A percentile compares a stretch with the other conserved stretches of the same genome.
Conservation (phyloP, 2,113 vertebrate species). For the Fulica atra region DNA sequence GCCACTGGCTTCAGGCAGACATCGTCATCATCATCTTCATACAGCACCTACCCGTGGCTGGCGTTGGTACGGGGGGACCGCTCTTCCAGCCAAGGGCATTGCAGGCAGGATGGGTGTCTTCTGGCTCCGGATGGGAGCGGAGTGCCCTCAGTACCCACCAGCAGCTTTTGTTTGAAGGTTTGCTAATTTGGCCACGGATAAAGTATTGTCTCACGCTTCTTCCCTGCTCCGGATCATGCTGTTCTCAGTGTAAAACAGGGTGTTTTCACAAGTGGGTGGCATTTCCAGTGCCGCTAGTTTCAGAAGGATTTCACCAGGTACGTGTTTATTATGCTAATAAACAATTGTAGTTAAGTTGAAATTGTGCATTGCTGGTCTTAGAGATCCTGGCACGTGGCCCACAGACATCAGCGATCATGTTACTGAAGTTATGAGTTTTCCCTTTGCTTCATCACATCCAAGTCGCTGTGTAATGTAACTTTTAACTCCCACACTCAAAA, state of each 20-base stretch:
- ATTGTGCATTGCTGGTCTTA: not conserved
- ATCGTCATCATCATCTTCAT: fast-evolving
- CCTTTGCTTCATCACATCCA: not conserved
- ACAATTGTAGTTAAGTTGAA: not conserved
- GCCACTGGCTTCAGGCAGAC: fast-evolving
- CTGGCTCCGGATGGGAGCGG: not conserved
- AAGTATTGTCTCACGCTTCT: not conserved
- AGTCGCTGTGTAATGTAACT: not conserved
- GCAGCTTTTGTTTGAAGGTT: not conserved
- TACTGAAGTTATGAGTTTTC: not conserved
- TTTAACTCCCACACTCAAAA: not conserved
- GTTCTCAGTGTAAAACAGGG: not conserved
- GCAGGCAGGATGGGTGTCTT: not conserved
- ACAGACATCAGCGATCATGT: not conserved
- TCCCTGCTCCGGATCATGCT: not conserved
- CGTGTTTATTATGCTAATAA: constrained; percentile 9
- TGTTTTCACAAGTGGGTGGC: not conserved
- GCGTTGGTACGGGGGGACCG: fast-evolving
- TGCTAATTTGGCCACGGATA: not conserved
- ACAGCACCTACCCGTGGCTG: fast-evolving
- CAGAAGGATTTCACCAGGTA: not conserved
- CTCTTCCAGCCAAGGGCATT: fast-evolving
- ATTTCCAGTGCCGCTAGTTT: not conserved
- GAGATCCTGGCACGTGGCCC: not conserved
- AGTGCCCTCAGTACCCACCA: not conserved